Conservation (phyloP, 2,797 vertebrate genomes). For the Anguilla obscura region DNA sequence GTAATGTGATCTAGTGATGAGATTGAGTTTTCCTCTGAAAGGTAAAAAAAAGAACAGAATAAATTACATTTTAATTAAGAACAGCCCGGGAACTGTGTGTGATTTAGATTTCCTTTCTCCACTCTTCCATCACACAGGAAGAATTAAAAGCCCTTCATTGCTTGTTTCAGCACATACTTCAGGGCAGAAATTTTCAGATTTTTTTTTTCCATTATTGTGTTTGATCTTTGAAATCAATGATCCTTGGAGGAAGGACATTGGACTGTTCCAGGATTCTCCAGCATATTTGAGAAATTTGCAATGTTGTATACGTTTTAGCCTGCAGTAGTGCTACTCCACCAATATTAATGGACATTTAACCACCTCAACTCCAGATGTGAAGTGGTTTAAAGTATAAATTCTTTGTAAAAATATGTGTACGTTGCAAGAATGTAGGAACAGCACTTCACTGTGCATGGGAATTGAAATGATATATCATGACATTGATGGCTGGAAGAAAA, state of each 20-base stretch:
- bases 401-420: background rate
- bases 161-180: background rate
- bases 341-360: background rate
- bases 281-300: background rate
- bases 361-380: background rate
- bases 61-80: conserved; percentile 27
- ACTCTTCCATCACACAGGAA: background rate
- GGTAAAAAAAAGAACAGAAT: background rate
- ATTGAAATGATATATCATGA: background rate
- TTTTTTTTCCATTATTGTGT: background rate
- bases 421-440: background rate
- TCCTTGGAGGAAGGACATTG: background rate
- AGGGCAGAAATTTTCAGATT: background rate
- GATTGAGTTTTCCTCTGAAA: background rate
- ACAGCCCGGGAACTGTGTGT: background rate
- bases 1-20: background rate
- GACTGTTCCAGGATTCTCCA: background rate
- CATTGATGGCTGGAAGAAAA: background rate
- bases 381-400: background rate
- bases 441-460: background rate
- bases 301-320: background rate
- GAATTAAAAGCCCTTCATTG: conserved; percentile 3
- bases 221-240: conserved; percentile 8
- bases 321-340: background rate
- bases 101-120: background rate